Base-by-base conservation (phyloP, 53 echinoderm and acorn worm species). In the Holothuria scabra region DNA sequence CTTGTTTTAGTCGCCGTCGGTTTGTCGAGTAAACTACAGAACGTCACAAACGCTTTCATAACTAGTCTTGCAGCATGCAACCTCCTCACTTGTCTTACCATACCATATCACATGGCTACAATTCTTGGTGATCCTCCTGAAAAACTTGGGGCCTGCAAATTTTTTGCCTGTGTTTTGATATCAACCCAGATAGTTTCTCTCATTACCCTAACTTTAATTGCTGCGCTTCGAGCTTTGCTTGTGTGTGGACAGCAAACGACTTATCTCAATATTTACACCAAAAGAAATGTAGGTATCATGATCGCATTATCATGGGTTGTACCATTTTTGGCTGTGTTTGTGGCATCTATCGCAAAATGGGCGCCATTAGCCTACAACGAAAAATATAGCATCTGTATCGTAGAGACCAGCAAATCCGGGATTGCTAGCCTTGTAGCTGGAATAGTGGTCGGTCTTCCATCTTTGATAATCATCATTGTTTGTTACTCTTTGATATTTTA, bases 261-360 rank as follows among this genome's bases (percentile, higher is more conserved):
- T 4, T 78, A 78, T 21, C 2, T 28, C 14, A 57, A 78, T 20
- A 20, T 78, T 31, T 78, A 21, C 52, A 30, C 56, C 26, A 24
- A 57, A 52, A 9, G 52, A 18, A 52, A 52, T 52, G 52, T 52
- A 16, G 52, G 52, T 16, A 16, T 52, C 14, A 78, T 78, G 57
- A 78, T 78, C n/a, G 57, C 33, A 20, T 25, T 78, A 6, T 78
- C 78, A 13, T 78, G 78, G 78, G 12, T 78, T 58, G 28, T 78
- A 14, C 78, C 78, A 8, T 46, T 78, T 32, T 56, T 31, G 24
- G 31, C 19, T 8, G 14, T 78, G 56, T 21, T 78, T 9, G 52
- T 78, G 48, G 44, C 72, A 9, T 72, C 72, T 10, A 1, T 30
- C 24, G 49, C 48, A 21, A n/a, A 3, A 4, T 48, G 24, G n/a